phyloP scores from a whole-genome alignment of 2,113 vertebrate genomes.

The Haplochromis burtoni region DNA sequence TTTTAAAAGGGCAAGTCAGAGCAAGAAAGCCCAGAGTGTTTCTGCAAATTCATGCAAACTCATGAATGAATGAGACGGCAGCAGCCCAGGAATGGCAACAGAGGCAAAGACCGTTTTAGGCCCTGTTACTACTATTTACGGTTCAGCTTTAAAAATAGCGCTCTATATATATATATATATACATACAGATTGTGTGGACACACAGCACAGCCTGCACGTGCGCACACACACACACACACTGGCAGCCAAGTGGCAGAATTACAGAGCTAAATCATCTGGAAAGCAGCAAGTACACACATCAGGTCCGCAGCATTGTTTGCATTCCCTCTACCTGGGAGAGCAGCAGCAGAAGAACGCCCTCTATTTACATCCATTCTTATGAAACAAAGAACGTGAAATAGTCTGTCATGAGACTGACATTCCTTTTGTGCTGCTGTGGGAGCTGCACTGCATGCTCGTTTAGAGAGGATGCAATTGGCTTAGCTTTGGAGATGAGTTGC shows the following conservation, averaged over 20 bases:
- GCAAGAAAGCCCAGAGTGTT: not conserved
- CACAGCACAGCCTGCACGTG: not conserved
- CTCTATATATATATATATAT: slow-evolving; percentile 68
- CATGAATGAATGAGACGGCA: slow-evolving; percentile 63
- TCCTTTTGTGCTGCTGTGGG: slow-evolving; percentile 37
- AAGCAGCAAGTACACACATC: slow-evolving; percentile 11
- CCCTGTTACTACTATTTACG: slow-evolving; percentile 62
- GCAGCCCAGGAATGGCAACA: slow-evolving; percentile 45
- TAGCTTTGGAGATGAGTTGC: slow-evolving; percentile 27
- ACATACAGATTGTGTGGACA: slow-evolving; percentile 27
- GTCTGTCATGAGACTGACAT: slow-evolving; percentile 42
- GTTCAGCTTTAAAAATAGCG: slow-evolving; percentile 67
- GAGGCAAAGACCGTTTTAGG: slow-evolving; percentile 62
- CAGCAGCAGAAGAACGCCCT: slow-evolving; percentile 16
- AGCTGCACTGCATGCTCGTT: not conserved
- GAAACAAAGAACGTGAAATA: slow-evolving; percentile 30
- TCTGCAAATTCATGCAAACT: slow-evolving; percentile 43
- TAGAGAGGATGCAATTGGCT: slow-evolving; percentile 33
- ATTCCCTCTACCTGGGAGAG: slow-evolving; percentile 50
- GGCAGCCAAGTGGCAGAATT: slow-evolving; percentile 32
- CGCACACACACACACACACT: not conserved
- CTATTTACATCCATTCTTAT: slow-evolving; percentile 36
- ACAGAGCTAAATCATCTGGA: slow-evolving; percentile 27
- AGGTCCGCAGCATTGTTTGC: slow-evolving; percentile 38
- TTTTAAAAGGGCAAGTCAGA: not conserved